These are phyloP conservation scores for Spheniscus humboldti DNA, from an alignment of 2,797 vertebrate genomes.

Conservation along the genomic window DNA sequence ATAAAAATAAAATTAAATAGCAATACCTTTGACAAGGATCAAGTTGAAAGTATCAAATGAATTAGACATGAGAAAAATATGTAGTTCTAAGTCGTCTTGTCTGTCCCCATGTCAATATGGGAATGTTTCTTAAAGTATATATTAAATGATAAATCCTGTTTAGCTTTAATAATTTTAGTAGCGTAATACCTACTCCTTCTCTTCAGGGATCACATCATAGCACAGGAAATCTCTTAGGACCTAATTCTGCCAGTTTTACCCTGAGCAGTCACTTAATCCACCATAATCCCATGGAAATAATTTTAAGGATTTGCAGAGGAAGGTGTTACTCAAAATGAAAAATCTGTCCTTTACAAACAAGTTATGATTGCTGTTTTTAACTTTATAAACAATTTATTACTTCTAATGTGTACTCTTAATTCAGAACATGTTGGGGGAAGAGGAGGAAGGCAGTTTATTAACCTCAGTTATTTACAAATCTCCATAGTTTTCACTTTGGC, in stretches of 20 bases:
- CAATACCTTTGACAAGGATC: background rate
- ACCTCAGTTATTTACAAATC: background rate
- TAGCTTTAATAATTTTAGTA: background rate
- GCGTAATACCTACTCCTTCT: background rate
- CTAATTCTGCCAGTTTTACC: slow-evolving; percentile 7
- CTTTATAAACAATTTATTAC: background rate
- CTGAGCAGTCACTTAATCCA: background rate
- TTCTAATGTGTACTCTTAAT: background rate
- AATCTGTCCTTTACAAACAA: background rate
- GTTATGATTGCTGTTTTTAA: background rate
- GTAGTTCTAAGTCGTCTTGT: background rate
- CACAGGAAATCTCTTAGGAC: background rate
- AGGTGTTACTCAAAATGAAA: background rate
- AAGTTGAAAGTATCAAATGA: background rate
- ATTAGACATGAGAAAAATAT: background rate
- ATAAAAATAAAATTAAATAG: background rate
- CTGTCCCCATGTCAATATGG: background rate
- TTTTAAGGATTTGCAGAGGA: background rate
- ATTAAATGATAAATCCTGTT: background rate
- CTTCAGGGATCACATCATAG: background rate
- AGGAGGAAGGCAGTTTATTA: background rate
- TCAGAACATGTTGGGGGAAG: background rate
- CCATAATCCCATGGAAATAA: background rate
- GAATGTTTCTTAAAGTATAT: background rate
- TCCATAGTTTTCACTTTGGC: background rate